These are phyloP conservation scores for Coreius guichenoti DNA, from an alignment of 2,797 vertebrate genomes.

Conservation along the genomic window DNA sequence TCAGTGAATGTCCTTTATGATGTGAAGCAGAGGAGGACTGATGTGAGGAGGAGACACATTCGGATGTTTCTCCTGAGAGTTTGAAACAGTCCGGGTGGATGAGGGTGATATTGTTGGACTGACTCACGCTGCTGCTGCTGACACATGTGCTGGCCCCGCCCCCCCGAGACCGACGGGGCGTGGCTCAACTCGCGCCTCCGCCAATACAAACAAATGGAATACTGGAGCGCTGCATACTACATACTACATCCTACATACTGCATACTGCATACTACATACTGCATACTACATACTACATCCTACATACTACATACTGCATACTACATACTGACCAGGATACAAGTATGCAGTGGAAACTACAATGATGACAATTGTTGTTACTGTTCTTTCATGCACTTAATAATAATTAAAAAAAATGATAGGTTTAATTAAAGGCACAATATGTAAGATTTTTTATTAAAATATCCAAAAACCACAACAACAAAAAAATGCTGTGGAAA, in stretches of 20 bases:
- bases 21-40: background rate
- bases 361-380: too few relatives aligned
- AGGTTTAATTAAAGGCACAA: too few relatives aligned
- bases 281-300: too few relatives aligned
- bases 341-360: too few relatives aligned
- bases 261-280: too few relatives aligned
- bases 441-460: too few relatives aligned
- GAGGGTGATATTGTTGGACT: background rate
- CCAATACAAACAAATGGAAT: background rate
- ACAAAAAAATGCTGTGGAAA: too few relatives aligned
- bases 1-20: background rate
- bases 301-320: too few relatives aligned
- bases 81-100: background rate
- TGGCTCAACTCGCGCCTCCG: background rate
- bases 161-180: background rate
- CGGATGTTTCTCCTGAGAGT: background rate
- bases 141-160: slow-evolving; percentile 32
- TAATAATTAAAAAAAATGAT: too few relatives aligned
- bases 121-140: slow-evolving; percentile 3
- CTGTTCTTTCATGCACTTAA: too few relatives aligned
- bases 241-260: background rate
- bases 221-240: background rate
- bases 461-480: too few relatives aligned
- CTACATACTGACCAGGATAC: too few relatives aligned
- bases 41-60: background rate